These are phyloP conservation scores for Tachyglossus aculeatus DNA, from an alignment of 2,797 vertebrate species.

Conservation along the genomic window DNA sequence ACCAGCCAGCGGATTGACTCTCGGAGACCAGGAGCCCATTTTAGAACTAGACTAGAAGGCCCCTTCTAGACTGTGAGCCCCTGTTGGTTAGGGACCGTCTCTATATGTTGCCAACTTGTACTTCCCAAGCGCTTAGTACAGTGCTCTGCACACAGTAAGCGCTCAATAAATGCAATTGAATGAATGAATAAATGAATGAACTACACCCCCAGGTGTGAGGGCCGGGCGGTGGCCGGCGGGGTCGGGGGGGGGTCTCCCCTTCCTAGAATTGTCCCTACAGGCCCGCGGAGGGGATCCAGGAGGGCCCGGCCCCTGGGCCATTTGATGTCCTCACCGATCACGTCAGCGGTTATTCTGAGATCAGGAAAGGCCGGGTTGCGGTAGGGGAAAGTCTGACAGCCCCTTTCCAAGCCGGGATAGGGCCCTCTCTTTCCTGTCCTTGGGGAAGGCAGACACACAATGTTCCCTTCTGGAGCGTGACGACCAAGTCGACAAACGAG, in stretches of 20 bases:
- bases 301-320: slow-evolving; percentile 13
- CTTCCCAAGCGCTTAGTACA: no score
- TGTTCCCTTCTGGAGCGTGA: slow-evolving; percentile 72
- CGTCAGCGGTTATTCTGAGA: slow-evolving; percentile 74
- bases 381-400: slow-evolving; percentile 65
- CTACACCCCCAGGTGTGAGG: no score
- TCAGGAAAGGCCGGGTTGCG: slow-evolving; percentile 71
- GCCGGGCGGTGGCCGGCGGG: slow-evolving; percentile 1
- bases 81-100: no score
- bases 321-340: slow-evolving; percentile 41
- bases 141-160: no score
- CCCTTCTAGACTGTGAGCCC: no score
- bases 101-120: no score
- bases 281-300: slow-evolving; percentile 21
- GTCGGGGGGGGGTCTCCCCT: slow-evolving; percentile 8
- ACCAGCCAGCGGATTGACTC: background rate
- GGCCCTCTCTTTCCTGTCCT: slow-evolving; percentile 57
- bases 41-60: slow-evolving; percentile 51
- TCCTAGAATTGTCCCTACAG: slow-evolving; percentile 2
- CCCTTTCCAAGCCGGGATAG: slow-evolving; percentile 68
- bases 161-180: no score
- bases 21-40: slow-evolving; percentile 7
- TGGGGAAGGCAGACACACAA: slow-evolving; percentile 72
- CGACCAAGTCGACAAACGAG: slow-evolving; percentile 66
- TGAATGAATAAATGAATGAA: no score